Conservation (phyloP, 1,140 invertebrate genomes). For the Lasioglossum albipes region DNA sequence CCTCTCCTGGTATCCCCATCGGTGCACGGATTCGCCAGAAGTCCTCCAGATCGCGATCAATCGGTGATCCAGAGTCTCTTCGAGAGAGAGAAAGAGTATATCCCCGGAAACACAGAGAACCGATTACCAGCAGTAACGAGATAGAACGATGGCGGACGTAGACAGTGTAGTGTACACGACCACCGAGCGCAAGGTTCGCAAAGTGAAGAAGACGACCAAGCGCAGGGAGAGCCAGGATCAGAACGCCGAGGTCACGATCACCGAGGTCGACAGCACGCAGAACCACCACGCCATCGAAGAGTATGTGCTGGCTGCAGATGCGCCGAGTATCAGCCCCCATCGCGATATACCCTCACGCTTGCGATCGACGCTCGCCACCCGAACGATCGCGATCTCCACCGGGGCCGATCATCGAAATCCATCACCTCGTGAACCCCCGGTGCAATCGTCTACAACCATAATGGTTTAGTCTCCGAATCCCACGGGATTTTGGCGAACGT, state of each 20-base stretch:
- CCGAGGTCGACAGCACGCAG: constrained; percentile 88
- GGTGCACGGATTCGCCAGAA: no score
- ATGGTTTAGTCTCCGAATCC: no score
- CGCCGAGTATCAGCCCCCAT: constrained; percentile 44
- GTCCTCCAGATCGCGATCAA: no score
- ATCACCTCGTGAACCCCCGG: no score
- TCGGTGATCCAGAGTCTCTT: neutral
- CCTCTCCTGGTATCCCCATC: no score
- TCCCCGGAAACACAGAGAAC: neutral
- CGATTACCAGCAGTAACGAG: no score
- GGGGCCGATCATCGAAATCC: neutral
- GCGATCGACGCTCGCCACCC: constrained; percentile 4
- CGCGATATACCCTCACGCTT: neutral
- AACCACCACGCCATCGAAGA: constrained; percentile 84
- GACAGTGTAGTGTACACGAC: constrained; percentile 91
- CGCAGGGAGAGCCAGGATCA: constrained; percentile 87
- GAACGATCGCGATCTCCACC: neutral
- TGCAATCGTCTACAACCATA: no score
- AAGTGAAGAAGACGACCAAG: constrained; percentile 92
- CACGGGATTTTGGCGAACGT: no score
- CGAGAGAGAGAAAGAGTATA: neutral
- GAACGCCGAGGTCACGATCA: constrained; percentile 88
- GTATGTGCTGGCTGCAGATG: constrained; percentile 87
- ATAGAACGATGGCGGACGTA: constrained; percentile 88
- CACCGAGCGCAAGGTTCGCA: constrained; percentile 91